Conservation (phyloP, 2,797 vertebrate genomes). For the Lepus townsendii region DNA sequence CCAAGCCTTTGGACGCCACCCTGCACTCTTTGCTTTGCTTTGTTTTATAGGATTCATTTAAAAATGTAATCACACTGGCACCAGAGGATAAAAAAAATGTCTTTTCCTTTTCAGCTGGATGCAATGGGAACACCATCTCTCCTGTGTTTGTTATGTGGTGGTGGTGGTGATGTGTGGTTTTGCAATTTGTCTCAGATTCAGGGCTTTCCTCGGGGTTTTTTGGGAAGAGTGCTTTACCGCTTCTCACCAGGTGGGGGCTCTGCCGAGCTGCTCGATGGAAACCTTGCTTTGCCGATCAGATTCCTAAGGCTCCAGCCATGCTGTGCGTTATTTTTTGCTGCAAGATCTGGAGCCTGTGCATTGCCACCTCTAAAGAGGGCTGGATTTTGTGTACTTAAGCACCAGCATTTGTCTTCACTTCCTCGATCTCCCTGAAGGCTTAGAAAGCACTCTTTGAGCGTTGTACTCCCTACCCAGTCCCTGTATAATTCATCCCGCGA, state of each 20-base stretch:
- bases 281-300: background rate
- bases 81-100: background rate
- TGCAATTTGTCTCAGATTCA: background rate
- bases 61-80: background rate
- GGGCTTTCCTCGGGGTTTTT: background rate
- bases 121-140: conserved; percentile 20
- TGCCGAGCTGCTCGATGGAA: background rate
- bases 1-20: background rate
- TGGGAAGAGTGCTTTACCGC: background rate
- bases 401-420: conserved; percentile 14
- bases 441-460: background rate
- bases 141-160: background rate
- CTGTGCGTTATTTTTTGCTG: background rate
- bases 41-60: background rate
- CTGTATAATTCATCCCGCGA: background rate
- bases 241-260: conserved; percentile 18
- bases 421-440: background rate
- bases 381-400: conserved; percentile 29
- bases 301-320: background rate
- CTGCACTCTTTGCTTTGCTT: background rate
- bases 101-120: background rate
- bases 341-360: background rate
- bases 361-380: background rate
- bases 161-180: background rate
- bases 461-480: background rate